These are phyloP conservation scores for Orius insidiosus DNA, from an alignment of 1,140 invertebrate species.

Conservation along the genomic window DNA sequence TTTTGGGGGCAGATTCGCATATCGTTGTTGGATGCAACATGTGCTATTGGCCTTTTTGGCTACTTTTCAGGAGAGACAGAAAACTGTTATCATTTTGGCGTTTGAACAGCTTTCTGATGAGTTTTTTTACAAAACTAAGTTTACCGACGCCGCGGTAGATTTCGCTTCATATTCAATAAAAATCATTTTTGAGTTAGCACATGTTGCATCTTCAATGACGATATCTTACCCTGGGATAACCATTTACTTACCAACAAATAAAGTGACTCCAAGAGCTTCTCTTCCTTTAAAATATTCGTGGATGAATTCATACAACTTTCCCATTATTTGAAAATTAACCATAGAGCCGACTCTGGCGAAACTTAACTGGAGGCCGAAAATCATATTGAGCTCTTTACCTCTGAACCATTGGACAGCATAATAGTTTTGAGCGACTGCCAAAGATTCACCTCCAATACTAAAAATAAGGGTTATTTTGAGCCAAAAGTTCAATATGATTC, in stretches of 20 bases:
- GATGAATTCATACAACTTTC: conserved; percentile 65
- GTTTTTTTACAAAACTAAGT: too few species aligned
- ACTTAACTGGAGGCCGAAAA: conserved; percentile 84
- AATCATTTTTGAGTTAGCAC: too few species aligned
- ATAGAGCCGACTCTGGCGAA: conserved; percentile 87
- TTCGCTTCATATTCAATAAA: too few species aligned
- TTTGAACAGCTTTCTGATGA: too few species aligned
- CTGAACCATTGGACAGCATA: conserved; percentile 97
- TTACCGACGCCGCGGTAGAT: too few species aligned
- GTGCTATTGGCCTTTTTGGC: too few species aligned
- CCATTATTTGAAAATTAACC: conserved; percentile 89
- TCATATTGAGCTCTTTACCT: conserved; percentile 94
- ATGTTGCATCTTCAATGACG: too few species aligned
- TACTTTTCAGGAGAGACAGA: too few species aligned
- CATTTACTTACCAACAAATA: conserved; percentile 67
- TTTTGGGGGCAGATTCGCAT: too few species aligned
- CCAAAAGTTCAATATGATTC: conserved; percentile 14
- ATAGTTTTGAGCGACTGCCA: conserved; percentile 93
- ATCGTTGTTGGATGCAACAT: too few species aligned
- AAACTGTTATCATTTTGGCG: too few species aligned
- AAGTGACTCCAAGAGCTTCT: conserved; percentile 58
- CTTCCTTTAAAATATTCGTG: conserved; percentile 46
- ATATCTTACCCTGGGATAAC: too few species aligned
- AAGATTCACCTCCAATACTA: conserved; percentile 87
- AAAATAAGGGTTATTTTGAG: conserved; percentile 23